Percentiles rank a stretch among this genome's conserved stretches.
These are phyloP conservation scores for Meliscaeva auricollis DNA, from an alignment of 2,888 invertebrate species.

Conservation along the genomic window DNA sequence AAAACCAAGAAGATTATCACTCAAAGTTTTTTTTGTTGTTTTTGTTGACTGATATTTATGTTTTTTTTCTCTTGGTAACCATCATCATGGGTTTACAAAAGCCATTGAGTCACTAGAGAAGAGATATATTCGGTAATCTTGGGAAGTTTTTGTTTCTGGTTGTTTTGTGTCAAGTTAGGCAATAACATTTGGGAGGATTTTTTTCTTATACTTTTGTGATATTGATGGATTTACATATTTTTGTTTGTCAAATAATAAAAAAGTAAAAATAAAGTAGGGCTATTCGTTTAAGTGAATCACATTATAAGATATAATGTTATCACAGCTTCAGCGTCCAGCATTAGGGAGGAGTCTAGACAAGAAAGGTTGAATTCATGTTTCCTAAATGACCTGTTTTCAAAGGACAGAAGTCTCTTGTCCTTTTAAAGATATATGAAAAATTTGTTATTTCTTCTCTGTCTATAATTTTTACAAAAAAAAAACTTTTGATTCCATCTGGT, in stretches of 20 bases:
- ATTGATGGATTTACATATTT: constrained; percentile 20
- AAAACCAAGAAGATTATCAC: constrained; percentile 27
- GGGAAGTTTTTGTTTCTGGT: background rate
- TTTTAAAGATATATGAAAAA: too few relatives aligned
- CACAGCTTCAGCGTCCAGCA: too few relatives aligned
- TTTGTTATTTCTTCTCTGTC: too few relatives aligned
- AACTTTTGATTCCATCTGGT: too few relatives aligned
- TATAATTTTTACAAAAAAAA: too few relatives aligned
- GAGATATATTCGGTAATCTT: background rate
- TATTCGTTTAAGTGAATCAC: too few relatives aligned
- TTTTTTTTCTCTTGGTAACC: background rate
- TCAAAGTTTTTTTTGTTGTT: background rate
- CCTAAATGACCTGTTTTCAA: too few relatives aligned
- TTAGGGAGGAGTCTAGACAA: background rate
- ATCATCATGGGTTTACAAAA: constrained; percentile 3
- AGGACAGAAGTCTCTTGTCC: too few relatives aligned
- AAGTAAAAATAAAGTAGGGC: background rate
- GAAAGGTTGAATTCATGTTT: too few relatives aligned
- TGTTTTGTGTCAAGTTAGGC: constrained; percentile 3
- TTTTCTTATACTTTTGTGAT: constrained; percentile 4
- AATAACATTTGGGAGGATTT: constrained; percentile 23
- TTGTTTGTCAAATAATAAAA: too few relatives aligned
- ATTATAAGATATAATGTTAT: too few relatives aligned
- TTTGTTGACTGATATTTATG: constrained; percentile 1
- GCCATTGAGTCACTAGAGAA: background rate